Conservation (phyloP, 2,797 vertebrate genomes). For the Acanthurus tractus region DNA sequence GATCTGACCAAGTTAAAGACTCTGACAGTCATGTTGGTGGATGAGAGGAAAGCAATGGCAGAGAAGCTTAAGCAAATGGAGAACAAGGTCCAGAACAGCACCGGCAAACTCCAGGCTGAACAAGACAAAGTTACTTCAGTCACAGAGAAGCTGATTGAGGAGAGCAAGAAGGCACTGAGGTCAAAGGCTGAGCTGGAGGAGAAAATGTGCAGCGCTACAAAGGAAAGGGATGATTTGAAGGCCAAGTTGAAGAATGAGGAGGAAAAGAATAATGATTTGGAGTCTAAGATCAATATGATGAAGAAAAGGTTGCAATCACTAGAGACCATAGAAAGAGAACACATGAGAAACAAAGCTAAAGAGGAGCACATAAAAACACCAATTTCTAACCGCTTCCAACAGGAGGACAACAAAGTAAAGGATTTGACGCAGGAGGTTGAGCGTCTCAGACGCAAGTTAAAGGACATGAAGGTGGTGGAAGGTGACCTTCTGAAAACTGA, state of each 20-base stretch:
- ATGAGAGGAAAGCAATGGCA: slow-evolving; percentile 93
- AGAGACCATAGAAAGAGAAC: slow-evolving; percentile 92
- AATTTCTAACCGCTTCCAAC: slow-evolving; percentile 86
- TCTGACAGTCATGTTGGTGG: slow-evolving; percentile 95
- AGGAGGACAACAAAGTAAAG: slow-evolving; percentile 97
- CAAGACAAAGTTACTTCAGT: slow-evolving; percentile 94
- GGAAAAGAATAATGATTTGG: slow-evolving; percentile 92
- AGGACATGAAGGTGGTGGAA: slow-evolving; percentile 94
- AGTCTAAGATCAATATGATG: slow-evolving; percentile 92
- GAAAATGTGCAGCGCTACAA: slow-evolving; percentile 90
- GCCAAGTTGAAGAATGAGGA: slow-evolving; percentile 91
- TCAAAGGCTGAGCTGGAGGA: slow-evolving; percentile 95
- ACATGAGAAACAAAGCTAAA: slow-evolving; percentile 91
- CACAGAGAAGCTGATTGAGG: slow-evolving; percentile 96
- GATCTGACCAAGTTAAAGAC: slow-evolving; percentile 97
- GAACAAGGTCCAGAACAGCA: slow-evolving; percentile 91
- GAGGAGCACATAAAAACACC: slow-evolving; percentile 89
- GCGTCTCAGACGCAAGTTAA: slow-evolving; percentile 91
- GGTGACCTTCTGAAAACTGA: slow-evolving; percentile 93
- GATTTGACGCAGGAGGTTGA: slow-evolving; percentile 97
- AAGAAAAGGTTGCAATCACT: slow-evolving; percentile 94
- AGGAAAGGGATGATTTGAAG: slow-evolving; percentile 93
- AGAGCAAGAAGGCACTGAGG: slow-evolving; percentile 93
- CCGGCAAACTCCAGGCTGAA: slow-evolving; percentile 92
- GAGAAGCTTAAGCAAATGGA: slow-evolving; percentile 96